A percentile compares a stretch with the other conserved stretches of the same genome.
Conservation (phyloP, 2,888 invertebrate genomes). For the Urechis unicinctus region DNA sequence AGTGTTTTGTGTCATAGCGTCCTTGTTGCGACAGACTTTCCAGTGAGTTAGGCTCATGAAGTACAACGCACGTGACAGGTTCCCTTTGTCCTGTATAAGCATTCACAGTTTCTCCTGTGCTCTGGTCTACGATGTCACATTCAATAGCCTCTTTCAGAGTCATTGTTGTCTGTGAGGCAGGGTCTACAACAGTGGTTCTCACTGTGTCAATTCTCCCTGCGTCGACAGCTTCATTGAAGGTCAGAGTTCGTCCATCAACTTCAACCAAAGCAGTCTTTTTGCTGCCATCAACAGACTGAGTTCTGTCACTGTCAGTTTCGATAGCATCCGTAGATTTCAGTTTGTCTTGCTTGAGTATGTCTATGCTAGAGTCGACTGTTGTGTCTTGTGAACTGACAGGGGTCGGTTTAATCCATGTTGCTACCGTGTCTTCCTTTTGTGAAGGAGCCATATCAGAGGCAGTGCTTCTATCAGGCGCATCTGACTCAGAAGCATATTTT, state of each 20-base stretch:
- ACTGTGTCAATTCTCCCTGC: constrained; percentile 1
- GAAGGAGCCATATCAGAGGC: too few relatives aligned
- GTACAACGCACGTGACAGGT: constrained; percentile 50
- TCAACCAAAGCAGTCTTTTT: not conserved
- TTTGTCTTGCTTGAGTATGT: too few relatives aligned
- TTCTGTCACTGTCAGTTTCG: too few relatives aligned
- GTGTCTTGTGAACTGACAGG: too few relatives aligned
- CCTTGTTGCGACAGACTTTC: constrained; percentile 41
- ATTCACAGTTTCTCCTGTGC: constrained; percentile 57
- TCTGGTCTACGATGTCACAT: constrained; percentile 56
- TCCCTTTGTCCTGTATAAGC: constrained; percentile 66
- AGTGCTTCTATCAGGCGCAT: too few relatives aligned
- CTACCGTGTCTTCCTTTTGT: too few relatives aligned
- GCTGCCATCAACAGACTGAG: constrained; percentile 55
- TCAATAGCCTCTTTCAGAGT: constrained; percentile 29
- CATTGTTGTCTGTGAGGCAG: constrained; percentile 22
- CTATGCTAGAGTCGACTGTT: too few relatives aligned
- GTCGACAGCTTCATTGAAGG: too few relatives aligned
- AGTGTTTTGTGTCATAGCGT: constrained; percentile 59
- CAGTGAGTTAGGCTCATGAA: constrained; percentile 5
- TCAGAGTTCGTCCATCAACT: too few relatives aligned
- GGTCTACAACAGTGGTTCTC: constrained; percentile 18
- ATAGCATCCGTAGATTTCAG: too few relatives aligned
- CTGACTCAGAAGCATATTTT: constrained; percentile 60
- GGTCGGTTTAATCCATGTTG: too few relatives aligned